These are phyloP conservation scores for Clytia hemisphaerica DNA, from an alignment of 30 jellyfish, hydroid and myxozoan genomes.

Conservation along the genomic window DNA sequence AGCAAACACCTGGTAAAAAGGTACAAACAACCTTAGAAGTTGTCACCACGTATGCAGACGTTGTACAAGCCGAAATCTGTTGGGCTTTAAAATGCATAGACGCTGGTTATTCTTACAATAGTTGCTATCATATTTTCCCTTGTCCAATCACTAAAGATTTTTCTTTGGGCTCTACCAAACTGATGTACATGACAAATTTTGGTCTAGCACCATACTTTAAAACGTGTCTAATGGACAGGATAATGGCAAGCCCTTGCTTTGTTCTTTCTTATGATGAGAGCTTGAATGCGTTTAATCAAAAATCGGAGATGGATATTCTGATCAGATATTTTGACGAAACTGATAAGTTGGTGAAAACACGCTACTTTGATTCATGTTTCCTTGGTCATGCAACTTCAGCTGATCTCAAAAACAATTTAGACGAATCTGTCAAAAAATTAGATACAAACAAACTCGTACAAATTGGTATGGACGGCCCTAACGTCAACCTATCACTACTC, in stretches of 20 bases:
- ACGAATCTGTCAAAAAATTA: not conserved
- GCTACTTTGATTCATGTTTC: not conserved
- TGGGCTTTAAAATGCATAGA: not conserved
- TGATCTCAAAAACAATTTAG: not conserved
- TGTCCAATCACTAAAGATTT: not conserved
- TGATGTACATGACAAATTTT: not conserved
- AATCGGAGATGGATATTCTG: not conserved
- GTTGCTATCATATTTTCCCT: not conserved
- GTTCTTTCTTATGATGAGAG: not conserved
- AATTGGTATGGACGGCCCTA: slow-evolving; percentile 20
- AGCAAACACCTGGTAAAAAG: too few species aligned
- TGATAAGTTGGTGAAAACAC: not conserved
- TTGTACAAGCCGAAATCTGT: not conserved
- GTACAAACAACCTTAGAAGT: too few species aligned
- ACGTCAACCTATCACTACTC: not conserved
- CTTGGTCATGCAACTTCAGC: not conserved
- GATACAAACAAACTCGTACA: not conserved
- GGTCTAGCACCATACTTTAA: slow-evolving; percentile 10
- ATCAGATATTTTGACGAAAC: not conserved
- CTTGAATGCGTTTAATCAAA: not conserved
- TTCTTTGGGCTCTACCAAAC: not conserved
- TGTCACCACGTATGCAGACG: not conserved
- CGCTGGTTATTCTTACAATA: not conserved
- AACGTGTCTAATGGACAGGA: not conserved
- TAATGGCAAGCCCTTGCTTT: not conserved